Base-by-base conservation (phyloP, 2,888 invertebrate genomes). In the Himalopsyche japonica region DNA sequence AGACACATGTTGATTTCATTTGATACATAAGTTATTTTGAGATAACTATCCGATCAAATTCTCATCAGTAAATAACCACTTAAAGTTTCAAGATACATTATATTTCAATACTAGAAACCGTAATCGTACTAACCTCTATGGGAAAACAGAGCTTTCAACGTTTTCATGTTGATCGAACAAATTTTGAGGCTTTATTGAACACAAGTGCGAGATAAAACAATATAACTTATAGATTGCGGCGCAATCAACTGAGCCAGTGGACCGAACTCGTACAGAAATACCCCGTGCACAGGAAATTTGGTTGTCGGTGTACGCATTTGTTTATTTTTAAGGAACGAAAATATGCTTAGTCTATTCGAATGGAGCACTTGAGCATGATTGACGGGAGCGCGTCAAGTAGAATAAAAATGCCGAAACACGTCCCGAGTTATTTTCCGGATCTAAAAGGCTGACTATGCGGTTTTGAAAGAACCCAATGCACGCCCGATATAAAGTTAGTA, bases 131-230 rank as follows among this genome's bases (percentile, higher is more conserved):
- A 70, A 87, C 87, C 86, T 87, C 86, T 87, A 81, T 85, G 85
- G 27, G 81, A 86, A 80, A 87, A 86, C 78, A 87, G 84, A 37
- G 85, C 84, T 82, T 84, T 87, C 37, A 87, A 77, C 80, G 82
- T 84, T 79, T 84, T 82, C 87, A 87, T 87, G 49, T 81, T 82
- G 78, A 83, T 79, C 76, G 87, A 86, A 78, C 86, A 86, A 86
- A 86, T 86, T 76, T 84, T 85, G 86, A 82, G 76, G 82, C 80
- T 57, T 80, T 83, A 43, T 24, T 49, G 37, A 43, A 57, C 37
- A 76, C 80, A 76, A 37, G 77, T 37, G 47, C 64, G 70, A 80
- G 47, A 78, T 43, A 76, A 80, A 70, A 80, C 57, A 81, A 77
- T 48, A 81, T 77, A 81, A 83, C 80, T 70, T 70, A 70, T 70